Conservation (phyloP, 2,797 vertebrate species). For the Orestias chungarensis region DNA sequence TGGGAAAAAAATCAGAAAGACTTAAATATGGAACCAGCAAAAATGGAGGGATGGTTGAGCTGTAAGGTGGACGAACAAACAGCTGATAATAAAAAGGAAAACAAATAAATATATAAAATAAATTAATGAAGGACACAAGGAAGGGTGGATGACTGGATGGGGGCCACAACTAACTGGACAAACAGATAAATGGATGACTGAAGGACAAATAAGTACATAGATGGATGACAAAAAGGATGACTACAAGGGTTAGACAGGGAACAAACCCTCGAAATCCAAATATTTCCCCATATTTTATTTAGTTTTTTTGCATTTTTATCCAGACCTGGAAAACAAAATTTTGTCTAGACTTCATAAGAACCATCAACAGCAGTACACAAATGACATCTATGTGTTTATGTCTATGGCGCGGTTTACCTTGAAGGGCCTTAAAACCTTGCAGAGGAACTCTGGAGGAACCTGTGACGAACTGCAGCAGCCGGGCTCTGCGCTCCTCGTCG, state of each 20-base stretch:
- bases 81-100: too few relatives aligned
- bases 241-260: not conserved
- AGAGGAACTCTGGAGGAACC: conserved; percentile 96
- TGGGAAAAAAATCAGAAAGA: not conserved
- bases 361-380: not conserved
- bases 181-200: not conserved
- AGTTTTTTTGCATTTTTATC: not conserved
- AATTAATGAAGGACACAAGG: too few relatives aligned
- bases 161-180: too few relatives aligned
- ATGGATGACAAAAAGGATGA: not conserved
- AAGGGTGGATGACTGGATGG: too few relatives aligned
- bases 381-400: not conserved
- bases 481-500: conserved; percentile 92
- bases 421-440: conserved; percentile 98
- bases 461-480: conserved; percentile 96
- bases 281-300: not conserved
- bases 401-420: conserved; percentile 79
- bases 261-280: not conserved
- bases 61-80: too few relatives aligned
- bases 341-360: not conserved
- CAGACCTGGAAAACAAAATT: not conserved
- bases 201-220: not conserved
- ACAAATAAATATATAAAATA: too few relatives aligned
- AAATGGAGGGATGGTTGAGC: too few relatives aligned
- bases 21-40: not conserved